Evolutionary conservation across 2,113 vertebrate genomes (phyloP).

Genomic region (Chaenocephalus aceratus): DNA sequence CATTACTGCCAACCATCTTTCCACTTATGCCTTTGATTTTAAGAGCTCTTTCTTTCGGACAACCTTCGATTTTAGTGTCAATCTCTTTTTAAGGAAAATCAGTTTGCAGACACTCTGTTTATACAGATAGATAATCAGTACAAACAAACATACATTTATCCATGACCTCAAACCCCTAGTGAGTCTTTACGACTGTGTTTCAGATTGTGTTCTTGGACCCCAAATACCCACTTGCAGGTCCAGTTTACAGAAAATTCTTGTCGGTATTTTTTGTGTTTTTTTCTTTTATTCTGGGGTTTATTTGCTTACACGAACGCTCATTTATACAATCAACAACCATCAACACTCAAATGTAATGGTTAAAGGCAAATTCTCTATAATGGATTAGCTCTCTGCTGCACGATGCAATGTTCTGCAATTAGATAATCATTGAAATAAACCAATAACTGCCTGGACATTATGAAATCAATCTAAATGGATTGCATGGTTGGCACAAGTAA

Average conservation of each 20-base stretch:
- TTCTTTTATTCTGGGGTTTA: no score
- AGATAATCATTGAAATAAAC: background rate
- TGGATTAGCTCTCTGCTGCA: background rate
- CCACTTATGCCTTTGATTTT: background rate
- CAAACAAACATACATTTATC: background rate
- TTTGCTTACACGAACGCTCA: no score
- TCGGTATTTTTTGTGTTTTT: background rate
- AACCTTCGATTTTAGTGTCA: background rate
- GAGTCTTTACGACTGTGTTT: background rate
- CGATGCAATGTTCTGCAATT: background rate
- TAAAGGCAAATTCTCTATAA: background rate
- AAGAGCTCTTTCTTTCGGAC: background rate
- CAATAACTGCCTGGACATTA: background rate
- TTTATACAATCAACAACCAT: no score
- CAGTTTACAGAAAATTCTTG: background rate
- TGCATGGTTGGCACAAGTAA: slow-evolving; percentile 2
- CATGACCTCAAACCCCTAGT: background rate
- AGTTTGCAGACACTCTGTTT: background rate
- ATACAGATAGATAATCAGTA: background rate
- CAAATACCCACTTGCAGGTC: background rate
- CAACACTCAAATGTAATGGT: background rate
- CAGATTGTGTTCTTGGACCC: background rate
- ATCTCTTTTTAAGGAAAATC: background rate
- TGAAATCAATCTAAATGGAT: background rate
- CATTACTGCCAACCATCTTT: background rate